Conservation (phyloP, 1,140 invertebrate species). For the Drosophila sp. region DNA sequence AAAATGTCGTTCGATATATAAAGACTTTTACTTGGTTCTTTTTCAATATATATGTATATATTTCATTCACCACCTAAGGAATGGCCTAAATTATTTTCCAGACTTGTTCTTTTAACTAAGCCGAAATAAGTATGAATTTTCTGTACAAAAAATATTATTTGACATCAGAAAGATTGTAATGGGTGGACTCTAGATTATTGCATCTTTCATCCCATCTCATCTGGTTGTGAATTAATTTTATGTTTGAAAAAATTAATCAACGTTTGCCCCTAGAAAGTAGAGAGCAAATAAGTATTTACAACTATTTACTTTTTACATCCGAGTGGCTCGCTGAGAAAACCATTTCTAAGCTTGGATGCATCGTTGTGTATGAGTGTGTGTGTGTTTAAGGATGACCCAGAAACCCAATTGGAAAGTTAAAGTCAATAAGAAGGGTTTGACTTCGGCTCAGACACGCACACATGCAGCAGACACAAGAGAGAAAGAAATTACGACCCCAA, state of each 20-base stretch:
- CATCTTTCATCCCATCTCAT: no score
- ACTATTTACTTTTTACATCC: conserved; percentile 16
- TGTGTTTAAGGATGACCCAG: conserved; percentile 61
- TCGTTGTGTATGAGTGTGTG: conserved; percentile 34
- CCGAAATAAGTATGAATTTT: no score
- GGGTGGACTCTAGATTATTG: no score
- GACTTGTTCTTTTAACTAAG: no score
- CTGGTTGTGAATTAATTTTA: no score
- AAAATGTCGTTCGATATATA: no score
- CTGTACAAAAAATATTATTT: no score
- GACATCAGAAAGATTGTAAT: no score
- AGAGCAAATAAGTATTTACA: conserved; percentile 23
- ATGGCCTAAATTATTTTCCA: no score
- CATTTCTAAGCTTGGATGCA: conserved; percentile 15
- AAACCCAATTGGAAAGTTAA: conserved; percentile 74
- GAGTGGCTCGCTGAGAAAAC: conserved; percentile 36
- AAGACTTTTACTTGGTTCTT: no score
- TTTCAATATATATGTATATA: no score
- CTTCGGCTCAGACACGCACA: conserved; percentile 51
- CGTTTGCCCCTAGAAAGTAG: not conserved
- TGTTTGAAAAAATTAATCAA: not conserved
- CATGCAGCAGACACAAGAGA: not conserved
- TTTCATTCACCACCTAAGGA: no score
- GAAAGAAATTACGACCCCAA: not conserved
- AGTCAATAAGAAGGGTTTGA: conserved; percentile 69